Percentiles rank a stretch among this genome's conserved stretches.
Evolutionary conservation across 2,113 vertebrate species (phyloP).

Genomic region (Bombycilla garrulus): DNA sequence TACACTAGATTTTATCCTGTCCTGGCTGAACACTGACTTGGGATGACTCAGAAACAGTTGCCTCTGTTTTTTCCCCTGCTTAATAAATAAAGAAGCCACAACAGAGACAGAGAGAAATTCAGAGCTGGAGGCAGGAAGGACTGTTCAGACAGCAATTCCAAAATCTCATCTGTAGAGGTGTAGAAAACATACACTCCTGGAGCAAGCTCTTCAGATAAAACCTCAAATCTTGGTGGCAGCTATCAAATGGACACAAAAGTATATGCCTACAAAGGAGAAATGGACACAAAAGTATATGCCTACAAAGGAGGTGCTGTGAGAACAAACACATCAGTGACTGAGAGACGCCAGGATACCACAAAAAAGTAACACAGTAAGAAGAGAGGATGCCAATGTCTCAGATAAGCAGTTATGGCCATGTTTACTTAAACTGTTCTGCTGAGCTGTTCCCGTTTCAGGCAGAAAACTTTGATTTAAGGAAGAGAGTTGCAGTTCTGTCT

Average conservation of each 20-base stretch:
- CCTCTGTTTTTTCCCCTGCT: background rate
- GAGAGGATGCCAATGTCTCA: constrained; percentile 28
- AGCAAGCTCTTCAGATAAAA: background rate
- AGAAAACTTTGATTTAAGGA: constrained; percentile 72
- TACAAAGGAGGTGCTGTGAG: background rate
- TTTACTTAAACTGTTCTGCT: constrained; percentile 70
- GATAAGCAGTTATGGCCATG: constrained; percentile 50
- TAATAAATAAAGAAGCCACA: background rate
- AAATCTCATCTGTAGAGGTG: background rate
- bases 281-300: background rate
- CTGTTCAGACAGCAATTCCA: background rate
- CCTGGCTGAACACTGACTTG: background rate
- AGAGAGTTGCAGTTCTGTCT: constrained; percentile 66
- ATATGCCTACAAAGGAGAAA: background rate
- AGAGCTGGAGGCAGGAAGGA: background rate
- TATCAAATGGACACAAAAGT: background rate
- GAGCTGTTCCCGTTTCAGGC: constrained; percentile 70
- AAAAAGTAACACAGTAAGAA: background rate
- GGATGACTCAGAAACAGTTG: background rate
- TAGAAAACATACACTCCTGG: background rate
- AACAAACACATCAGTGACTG: constrained; percentile 10
- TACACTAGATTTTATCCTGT: background rate
- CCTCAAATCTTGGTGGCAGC: background rate
- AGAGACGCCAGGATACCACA: constrained; percentile 2
- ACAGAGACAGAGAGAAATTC: background rate